A percentile compares a stretch with the other conserved stretches of the same genome.
These are phyloP conservation scores for Drosophila sproati DNA, from an alignment of 1,140 invertebrate genomes.

Conservation along the genomic window DNA sequence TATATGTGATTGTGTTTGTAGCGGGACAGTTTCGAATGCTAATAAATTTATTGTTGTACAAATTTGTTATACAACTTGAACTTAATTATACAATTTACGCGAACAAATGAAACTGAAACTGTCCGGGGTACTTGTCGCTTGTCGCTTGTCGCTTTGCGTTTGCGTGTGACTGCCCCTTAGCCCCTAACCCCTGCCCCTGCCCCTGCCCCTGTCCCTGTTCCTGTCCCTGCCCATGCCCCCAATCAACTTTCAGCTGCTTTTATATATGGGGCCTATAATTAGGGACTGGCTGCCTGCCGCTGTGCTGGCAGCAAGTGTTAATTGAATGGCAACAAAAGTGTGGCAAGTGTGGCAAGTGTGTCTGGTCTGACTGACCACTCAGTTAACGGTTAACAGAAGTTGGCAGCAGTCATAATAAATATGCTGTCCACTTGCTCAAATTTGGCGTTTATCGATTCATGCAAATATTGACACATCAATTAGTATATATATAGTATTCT, in stretches of 20 bases:
- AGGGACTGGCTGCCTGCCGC: slow-evolving; percentile 54
- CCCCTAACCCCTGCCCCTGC: background rate
- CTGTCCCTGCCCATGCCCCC: background rate
- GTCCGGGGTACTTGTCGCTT: slow-evolving; percentile 6
- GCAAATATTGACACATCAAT: slow-evolving; percentile 69
- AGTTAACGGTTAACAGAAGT: background rate
- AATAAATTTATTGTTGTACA: slow-evolving; percentile 78
- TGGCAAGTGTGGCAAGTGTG: slow-evolving; percentile 7
- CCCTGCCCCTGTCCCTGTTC: background rate
- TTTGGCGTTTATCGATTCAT: slow-evolving; percentile 58
- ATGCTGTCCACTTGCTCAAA: background rate
- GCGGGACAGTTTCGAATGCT: slow-evolving; percentile 37
- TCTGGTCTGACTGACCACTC: background rate
- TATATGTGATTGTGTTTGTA: background rate
- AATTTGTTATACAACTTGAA: slow-evolving; percentile 76
- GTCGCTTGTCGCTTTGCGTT: background rate
- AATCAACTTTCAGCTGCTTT: background rate
- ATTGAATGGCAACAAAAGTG: slow-evolving; percentile 45
- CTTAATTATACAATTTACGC: slow-evolving; percentile 71
- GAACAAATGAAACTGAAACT: slow-evolving; percentile 62
- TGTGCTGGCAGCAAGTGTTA: slow-evolving; percentile 51
- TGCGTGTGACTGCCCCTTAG: slow-evolving; percentile 29
- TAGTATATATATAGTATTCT: slow-evolving; percentile 48
- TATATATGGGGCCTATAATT: slow-evolving; percentile 52
- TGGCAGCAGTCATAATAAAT: slow-evolving; percentile 12